Evolutionary conservation across 2,113 vertebrate species (phyloP).

Genomic region (Halichoerus grypus): DNA sequence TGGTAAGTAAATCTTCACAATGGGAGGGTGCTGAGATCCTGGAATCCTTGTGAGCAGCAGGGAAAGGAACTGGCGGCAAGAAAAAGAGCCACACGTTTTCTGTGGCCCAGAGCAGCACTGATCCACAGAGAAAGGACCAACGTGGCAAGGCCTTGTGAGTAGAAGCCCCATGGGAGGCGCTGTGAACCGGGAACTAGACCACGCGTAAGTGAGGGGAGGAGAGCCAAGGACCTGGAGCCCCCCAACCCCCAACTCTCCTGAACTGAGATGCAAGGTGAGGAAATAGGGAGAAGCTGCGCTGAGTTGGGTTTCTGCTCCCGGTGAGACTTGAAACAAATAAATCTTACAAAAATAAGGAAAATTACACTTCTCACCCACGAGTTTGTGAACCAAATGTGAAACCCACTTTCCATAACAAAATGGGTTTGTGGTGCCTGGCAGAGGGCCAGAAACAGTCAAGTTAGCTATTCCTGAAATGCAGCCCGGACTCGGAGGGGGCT

Average conservation of each 20-base stretch:
- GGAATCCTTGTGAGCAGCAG: neutral
- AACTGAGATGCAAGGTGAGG: neutral
- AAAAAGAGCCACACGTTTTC: neutral
- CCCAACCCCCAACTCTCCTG: neutral
- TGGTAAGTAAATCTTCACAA: neutral
- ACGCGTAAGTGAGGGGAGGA: too few species aligned
- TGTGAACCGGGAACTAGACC: neutral
- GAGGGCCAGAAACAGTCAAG: neutral
- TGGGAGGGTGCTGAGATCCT: neutral
- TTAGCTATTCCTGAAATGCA: neutral
- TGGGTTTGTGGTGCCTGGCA: neutral
- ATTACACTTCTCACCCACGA: neutral
- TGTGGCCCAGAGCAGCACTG: neutral
- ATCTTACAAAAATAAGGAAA: slow-evolving; percentile 25
- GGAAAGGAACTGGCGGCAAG: neutral
- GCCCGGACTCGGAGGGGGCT: neutral
- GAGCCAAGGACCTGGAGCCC: neutral
- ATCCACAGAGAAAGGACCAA: neutral
- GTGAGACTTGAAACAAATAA: neutral
- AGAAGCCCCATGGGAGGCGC: neutral
- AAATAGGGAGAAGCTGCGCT: neutral
- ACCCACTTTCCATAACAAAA: neutral
- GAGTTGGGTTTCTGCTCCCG: neutral
- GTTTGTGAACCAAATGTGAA: neutral
- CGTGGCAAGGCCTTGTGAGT: neutral